These are phyloP conservation scores for Larimichthys polyactis DNA, from an alignment of 2,113 vertebrate species.

Conservation along the genomic window DNA sequence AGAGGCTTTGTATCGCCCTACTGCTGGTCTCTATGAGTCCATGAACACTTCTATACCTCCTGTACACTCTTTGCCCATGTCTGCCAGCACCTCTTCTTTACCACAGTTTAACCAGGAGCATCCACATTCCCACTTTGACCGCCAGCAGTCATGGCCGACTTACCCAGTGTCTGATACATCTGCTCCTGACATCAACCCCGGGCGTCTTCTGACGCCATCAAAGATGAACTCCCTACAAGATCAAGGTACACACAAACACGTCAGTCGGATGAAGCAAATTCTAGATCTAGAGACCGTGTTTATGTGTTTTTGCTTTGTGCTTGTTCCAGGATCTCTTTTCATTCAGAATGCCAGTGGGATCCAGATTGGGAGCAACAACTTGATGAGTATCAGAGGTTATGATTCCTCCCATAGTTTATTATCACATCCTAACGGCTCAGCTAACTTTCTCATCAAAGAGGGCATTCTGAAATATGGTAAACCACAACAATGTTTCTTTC, in stretches of 20 bases:
- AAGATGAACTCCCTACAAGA: conserved; percentile 55
- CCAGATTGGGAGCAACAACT: conserved; percentile 86
- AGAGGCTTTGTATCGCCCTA: conserved; percentile 1
- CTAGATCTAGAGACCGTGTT: not conserved
- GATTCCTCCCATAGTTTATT: conserved; percentile 37
- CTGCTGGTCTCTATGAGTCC: conserved; percentile 14
- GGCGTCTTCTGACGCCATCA: conserved; percentile 13
- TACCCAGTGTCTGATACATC: conserved; percentile 68
- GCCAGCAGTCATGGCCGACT: conserved; percentile 72
- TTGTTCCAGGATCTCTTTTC: conserved; percentile 58
- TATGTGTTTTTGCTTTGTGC: conserved; percentile 14
- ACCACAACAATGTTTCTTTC: not conserved
- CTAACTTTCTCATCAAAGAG: conserved; percentile 63
- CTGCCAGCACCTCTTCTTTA: conserved; percentile 59
- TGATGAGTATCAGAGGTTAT: conserved; percentile 61
- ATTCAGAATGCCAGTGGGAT: conserved; percentile 81
- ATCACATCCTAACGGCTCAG: conserved; percentile 17
- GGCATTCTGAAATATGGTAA: conserved; percentile 81
- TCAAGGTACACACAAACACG: conserved; percentile 54
- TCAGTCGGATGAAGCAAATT: not conserved
- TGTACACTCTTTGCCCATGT: conserved; percentile 20
- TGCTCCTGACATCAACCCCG: conserved; percentile 45
- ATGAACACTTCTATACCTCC: conserved; percentile 3
- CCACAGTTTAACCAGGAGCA: conserved; percentile 53
- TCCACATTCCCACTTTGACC: conserved; percentile 44